Evolutionary conservation across 2,888 invertebrate species (phyloP).

Genomic region (Pterostichus niger): DNA sequence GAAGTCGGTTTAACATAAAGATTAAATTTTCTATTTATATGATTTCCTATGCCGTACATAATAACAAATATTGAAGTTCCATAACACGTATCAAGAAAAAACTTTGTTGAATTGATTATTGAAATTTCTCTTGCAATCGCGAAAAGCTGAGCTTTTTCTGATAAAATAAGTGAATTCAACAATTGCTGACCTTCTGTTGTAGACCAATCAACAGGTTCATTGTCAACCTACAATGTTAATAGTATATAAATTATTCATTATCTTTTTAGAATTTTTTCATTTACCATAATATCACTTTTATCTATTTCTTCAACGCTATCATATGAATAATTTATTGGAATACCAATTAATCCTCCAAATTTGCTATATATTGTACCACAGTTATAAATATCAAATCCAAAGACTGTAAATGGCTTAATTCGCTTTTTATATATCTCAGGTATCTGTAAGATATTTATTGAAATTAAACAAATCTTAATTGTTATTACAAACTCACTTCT

Average conservation of each 20-base stretch:
- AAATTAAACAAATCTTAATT: constrained; percentile 5
- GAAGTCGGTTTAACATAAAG: constrained; percentile 79
- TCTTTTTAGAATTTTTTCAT: constrained; percentile 16
- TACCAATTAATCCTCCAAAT: constrained; percentile 85
- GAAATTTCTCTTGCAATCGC: constrained; percentile 88
- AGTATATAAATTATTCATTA: background rate
- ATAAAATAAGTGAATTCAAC: constrained; percentile 84
- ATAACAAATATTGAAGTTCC: constrained; percentile 78
- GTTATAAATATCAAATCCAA: constrained; percentile 86
- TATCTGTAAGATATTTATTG: constrained; percentile 72
- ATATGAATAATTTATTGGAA: constrained; percentile 87
- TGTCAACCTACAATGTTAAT: constrained; percentile 70
- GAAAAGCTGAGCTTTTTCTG: constrained; percentile 89
- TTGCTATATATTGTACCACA: constrained; percentile 80
- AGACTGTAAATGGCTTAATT: constrained; percentile 84
- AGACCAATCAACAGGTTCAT: constrained; percentile 84
- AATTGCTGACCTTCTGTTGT: constrained; percentile 82
- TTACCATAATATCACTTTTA: constrained; percentile 80
- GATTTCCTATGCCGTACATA: constrained; percentile 79
- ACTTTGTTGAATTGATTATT: constrained; percentile 81
- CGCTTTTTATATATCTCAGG: constrained; percentile 77
- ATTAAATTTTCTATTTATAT: constrained; percentile 79
- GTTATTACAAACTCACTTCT: constrained; percentile 72
- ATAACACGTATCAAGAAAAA: constrained; percentile 80
- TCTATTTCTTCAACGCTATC: constrained; percentile 80